Percentiles rank a stretch among this genome's conserved stretches.
These are phyloP conservation scores for Wiebesia pumilae DNA, from an alignment of 1,140 invertebrate species.

Conservation along the genomic window DNA sequence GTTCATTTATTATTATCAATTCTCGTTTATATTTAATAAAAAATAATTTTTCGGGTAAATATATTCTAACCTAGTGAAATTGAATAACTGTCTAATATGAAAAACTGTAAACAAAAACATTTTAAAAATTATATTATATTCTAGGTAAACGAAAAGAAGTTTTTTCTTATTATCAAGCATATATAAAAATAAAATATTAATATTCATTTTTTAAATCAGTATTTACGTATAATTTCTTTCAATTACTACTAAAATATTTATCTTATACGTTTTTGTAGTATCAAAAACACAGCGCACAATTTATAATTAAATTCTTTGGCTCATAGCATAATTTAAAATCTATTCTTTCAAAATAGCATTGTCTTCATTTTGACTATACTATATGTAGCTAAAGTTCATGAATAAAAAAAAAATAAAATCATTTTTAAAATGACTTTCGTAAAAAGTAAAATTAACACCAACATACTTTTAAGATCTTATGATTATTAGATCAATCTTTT, in stretches of 20 bases:
- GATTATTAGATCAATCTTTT: slow-evolving; percentile 18
- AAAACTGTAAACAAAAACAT: not conserved
- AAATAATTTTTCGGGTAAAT: not conserved
- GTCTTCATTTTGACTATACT: not conserved
- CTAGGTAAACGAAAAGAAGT: not conserved
- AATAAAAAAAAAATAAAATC: slow-evolving; percentile 19
- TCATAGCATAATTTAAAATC: slow-evolving; percentile 45
- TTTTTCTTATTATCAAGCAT: not conserved
- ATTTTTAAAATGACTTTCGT: slow-evolving; percentile 45
- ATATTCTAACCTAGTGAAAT: not conserved
- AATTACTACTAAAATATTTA: slow-evolving; percentile 35
- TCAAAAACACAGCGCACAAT: slow-evolving; percentile 34
- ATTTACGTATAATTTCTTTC: slow-evolving; percentile 1
- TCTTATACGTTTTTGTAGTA: slow-evolving; percentile 17
- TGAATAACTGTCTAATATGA: not conserved
- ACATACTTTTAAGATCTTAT: slow-evolving; percentile 33
- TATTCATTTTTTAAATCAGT: not conserved
- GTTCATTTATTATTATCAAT: not conserved
- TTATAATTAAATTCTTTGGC: slow-evolving; percentile 46
- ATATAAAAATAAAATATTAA: slow-evolving; percentile 44
- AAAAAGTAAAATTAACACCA: slow-evolving; percentile 29
- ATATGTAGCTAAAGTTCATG: not conserved
- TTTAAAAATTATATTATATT: slow-evolving; percentile 8
- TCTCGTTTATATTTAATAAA: not conserved
- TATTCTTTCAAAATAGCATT: slow-evolving; percentile 22